Percentiles rank a stretch among this genome's conserved stretches.
These are phyloP conservation scores for Oxycera nigricornis DNA, from an alignment of 2,888 invertebrate genomes.

Conservation along the genomic window DNA sequence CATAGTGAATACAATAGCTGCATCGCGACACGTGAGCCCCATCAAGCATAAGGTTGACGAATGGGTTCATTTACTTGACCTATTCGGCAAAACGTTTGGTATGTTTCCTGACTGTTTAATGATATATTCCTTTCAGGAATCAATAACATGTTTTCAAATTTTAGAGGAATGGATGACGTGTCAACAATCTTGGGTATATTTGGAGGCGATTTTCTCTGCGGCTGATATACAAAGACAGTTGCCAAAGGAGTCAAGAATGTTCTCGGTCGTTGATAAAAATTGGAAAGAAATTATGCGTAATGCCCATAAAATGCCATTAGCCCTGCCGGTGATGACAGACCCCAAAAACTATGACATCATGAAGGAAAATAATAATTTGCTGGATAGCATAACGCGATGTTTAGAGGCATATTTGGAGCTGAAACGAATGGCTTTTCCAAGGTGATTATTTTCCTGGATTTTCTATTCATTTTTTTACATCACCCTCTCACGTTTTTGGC, in stretches of 20 bases:
- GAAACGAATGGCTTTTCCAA: constrained; percentile 84
- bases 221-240: constrained; percentile 93
- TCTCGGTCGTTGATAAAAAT: constrained; percentile 84
- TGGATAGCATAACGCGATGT: constrained; percentile 90
- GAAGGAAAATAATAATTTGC: constrained; percentile 74
- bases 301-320: constrained; percentile 80
- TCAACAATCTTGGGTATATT: constrained; percentile 92
- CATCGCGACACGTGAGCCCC: constrained; percentile 85
- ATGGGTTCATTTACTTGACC: constrained; percentile 77
- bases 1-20: constrained; percentile 84
- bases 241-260: constrained; percentile 88
- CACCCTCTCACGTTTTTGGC: no score
- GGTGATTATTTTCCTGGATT: constrained; percentile 56
- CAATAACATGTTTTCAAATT: background rate
- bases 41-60: constrained; percentile 83
- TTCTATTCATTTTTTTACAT: background rate
- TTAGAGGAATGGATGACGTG: constrained; percentile 87
- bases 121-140: background rate
- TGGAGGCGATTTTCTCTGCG: constrained; percentile 94
- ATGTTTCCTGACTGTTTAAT: constrained; percentile 49
- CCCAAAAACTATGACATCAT: constrained; percentile 74
- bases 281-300: constrained; percentile 89
- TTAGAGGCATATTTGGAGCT: constrained; percentile 89
- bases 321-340: constrained; percentile 80
- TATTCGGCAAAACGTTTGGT: constrained; percentile 85